Conservation (phyloP, 1,140 invertebrate genomes). For the Procambarus clarkii region DNA sequence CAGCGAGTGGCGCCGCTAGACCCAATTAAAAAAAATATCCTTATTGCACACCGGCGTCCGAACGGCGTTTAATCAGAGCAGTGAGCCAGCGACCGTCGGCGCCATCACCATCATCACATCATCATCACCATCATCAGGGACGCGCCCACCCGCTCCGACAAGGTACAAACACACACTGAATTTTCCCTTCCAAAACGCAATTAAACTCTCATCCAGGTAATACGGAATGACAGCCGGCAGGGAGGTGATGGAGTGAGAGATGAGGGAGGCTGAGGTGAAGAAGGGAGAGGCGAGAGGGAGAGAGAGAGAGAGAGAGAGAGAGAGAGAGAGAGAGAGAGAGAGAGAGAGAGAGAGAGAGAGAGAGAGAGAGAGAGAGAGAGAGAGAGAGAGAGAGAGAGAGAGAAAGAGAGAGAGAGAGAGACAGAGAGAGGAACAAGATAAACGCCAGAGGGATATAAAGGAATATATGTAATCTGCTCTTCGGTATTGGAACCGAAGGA, state of each 20-base stretch:
- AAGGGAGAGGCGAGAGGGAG: too few species aligned
- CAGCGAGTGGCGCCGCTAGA: neutral
- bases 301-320: too few species aligned
- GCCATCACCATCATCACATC: neutral
- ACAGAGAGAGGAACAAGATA: neutral
- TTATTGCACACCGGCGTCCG: constrained; percentile 2
- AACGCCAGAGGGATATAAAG: too few species aligned
- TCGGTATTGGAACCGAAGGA: too few species aligned
- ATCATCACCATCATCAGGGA: neutral
- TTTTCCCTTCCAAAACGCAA: constrained; percentile 48
- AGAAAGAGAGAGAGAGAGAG: too few species aligned
- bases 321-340: too few species aligned
- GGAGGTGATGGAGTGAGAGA: too few species aligned
- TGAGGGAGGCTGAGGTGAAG: neutral
- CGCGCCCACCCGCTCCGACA: neutral
- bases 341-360: too few species aligned
- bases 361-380: too few species aligned
- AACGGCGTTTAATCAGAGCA: neutral
- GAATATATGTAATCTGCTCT: too few species aligned
- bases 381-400: too few species aligned
- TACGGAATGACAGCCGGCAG: neutral
- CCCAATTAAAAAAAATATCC: constrained; percentile 8
- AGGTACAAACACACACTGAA: constrained; percentile 3
- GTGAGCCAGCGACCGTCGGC: neutral
- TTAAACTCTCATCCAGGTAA: constrained; percentile 55